phyloP scores from a whole-genome alignment of 1,140 invertebrate species.

The Streblospio benedicti region DNA sequence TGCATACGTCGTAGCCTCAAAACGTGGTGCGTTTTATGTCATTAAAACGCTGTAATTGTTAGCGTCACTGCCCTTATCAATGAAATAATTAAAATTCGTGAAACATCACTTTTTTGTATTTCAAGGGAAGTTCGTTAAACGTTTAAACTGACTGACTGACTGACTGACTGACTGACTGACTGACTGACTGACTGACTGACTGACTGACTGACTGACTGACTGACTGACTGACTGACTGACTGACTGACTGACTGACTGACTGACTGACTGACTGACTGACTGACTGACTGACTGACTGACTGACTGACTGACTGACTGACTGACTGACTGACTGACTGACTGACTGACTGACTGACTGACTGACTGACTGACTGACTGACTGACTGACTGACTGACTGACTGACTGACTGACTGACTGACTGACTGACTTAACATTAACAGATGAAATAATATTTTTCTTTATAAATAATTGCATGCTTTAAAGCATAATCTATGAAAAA shows the following conservation, averaged over 20 bases:
- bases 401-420: slow-evolving; percentile 13
- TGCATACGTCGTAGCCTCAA: no score
- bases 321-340: slow-evolving; percentile 8
- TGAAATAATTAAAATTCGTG: no score
- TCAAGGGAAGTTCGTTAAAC: no score
- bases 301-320: slow-evolving; percentile 8
- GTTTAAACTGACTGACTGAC: slow-evolving; percentile 2
- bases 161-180: slow-evolving; percentile 8
- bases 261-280: background rate
- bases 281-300: slow-evolving; percentile 4
- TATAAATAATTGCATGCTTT: no score
- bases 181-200: slow-evolving; percentile 11
- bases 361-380: slow-evolving; percentile 13
- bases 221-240: slow-evolving; percentile 10
- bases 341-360: slow-evolving; percentile 10
- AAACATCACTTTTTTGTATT: no score
- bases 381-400: slow-evolving; percentile 13
- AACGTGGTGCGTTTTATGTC: no score
- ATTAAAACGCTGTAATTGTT: no score
- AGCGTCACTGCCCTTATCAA: no score
- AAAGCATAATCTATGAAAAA: no score
- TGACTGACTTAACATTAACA: slow-evolving; percentile 13
- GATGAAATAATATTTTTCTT: no score
- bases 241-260: background rate
- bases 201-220: slow-evolving; percentile 13